Evolutionary conservation across 2,797 vertebrate species (phyloP), one percentile per base, ranked within the genome.

Genomic region (Anolis apletophallus): DNA sequence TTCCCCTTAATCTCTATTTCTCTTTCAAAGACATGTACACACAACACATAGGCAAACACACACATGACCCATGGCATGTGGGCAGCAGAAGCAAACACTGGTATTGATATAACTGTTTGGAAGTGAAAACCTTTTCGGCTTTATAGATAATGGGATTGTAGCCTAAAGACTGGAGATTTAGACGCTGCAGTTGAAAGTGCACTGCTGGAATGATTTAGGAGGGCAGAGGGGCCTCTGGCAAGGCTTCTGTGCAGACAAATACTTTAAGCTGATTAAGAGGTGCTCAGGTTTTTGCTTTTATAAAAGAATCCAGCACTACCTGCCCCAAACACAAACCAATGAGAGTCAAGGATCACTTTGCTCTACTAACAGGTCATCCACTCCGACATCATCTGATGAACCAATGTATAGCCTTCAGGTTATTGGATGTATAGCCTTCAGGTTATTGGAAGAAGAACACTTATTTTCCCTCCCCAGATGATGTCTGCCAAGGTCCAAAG

Each of bases 181-280:
- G 73, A 87, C 77, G 71, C 34, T 26, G 23, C 8, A n/a, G 36
- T 77, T 59, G 32, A 71, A 77, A 77, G 32, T 34, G 74, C 64
- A 3, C 21, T 71, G 61, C 64, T 77, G 52, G 64, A 71, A 87
- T 87, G 29, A 78, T 87, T 83, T 71, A 77, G 14, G 80, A 34
- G 54, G 46, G 52, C 46, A 67, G 50, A 46, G 57, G 50, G 71
- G 55, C 55, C 69, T 64, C 54, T 46, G 29, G 19, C 16, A 13
- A 85, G 68, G 74, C 19, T 77, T 82, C 34, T 71, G n/a, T 71
- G 23, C 54, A 78, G 52, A 21, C 74, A 83, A 55, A 82, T 69
- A 55, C 52, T 77, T 87, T 77, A 82, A 83, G 74, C n/a, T 61
- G 86, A 83, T 87, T 87, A 83, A 71, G 46, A 83, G 67, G 67